phyloP scores from a whole-genome alignment of 2,797 vertebrate genomes.

The Gallinago nigripennis region DNA sequence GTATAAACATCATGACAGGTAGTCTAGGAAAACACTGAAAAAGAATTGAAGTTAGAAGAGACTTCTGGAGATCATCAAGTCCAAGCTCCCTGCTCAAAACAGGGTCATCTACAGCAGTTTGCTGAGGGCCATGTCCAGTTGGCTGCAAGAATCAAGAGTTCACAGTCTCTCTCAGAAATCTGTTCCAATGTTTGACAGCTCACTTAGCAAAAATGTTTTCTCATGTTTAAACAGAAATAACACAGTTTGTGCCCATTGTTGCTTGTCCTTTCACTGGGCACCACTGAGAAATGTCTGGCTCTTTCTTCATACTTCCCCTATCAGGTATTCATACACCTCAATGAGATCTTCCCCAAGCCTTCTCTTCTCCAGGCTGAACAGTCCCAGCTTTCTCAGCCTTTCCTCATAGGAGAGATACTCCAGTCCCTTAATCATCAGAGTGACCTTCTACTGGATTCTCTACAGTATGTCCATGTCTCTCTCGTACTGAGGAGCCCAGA shows the following conservation, averaged over 20 bases:
- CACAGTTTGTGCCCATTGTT: background rate
- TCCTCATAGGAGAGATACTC: rapidly evolving
- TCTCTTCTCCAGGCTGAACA: background rate
- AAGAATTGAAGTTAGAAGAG: background rate
- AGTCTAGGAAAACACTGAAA: background rate
- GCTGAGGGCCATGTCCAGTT: background rate
- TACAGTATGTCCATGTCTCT: background rate
- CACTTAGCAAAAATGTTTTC: background rate
- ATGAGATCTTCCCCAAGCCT: rapidly evolving
- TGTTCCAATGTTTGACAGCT: background rate
- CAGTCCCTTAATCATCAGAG: background rate
- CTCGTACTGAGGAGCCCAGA: background rate
- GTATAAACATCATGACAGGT: background rate
- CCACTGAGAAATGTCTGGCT: background rate
- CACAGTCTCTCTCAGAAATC: background rate
- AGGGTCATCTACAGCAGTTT: background rate
- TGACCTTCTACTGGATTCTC: background rate
- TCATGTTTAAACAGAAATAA: background rate
- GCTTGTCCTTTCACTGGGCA: background rate
- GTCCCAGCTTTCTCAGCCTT: background rate
- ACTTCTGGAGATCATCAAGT: background rate
- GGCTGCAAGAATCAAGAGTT: background rate
- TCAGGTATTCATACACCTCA: background rate
- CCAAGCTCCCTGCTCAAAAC: background rate
- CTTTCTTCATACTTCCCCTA: background rate